Conservation (phyloP, 2,888 invertebrate species). For the Lypha dubia region DNA sequence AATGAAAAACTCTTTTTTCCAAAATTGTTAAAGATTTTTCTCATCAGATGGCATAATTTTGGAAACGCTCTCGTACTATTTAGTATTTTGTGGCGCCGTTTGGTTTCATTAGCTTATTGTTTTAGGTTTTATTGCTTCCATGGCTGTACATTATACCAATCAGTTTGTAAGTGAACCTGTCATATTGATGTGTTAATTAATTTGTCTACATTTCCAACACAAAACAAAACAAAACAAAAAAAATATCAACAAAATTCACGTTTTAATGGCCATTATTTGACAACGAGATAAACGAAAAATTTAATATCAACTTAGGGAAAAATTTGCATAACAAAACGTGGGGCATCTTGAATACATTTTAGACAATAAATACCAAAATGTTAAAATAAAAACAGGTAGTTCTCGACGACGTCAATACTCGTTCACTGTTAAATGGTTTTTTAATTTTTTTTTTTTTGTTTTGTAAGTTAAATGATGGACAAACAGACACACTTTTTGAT, state of each 20-base stretch:
- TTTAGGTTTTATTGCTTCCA: neutral
- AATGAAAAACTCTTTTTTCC: too few relatives aligned
- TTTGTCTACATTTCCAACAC: conserved; percentile 60
- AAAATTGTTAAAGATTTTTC: neutral
- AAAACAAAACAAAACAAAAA: too few relatives aligned
- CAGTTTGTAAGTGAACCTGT: conserved; percentile 8
- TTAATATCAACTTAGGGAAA: conserved; percentile 29
- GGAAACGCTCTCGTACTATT: neutral
- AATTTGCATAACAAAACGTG: conserved; percentile 70
- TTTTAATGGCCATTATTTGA: conserved; percentile 62
- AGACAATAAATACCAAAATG: conserved; percentile 52
- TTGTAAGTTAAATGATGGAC: neutral
- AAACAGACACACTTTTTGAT: neutral
- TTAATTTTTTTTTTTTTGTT: conserved; percentile 28
- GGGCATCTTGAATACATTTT: conserved; percentile 24
- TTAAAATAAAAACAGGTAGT: conserved; percentile 61
- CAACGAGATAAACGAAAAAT: conserved; percentile 21
- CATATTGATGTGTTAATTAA: conserved; percentile 65
- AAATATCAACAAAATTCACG: conserved; percentile 69
- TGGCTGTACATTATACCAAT: neutral
- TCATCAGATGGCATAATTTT: neutral
- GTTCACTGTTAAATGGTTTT: conserved; percentile 34
- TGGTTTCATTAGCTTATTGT: conserved; percentile 1
- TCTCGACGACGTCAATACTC: conserved; percentile 47
- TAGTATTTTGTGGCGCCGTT: conserved; percentile 31